Evolutionary conservation across 1,140 invertebrate species (phyloP).

Genomic region (Hermetia illucens): DNA sequence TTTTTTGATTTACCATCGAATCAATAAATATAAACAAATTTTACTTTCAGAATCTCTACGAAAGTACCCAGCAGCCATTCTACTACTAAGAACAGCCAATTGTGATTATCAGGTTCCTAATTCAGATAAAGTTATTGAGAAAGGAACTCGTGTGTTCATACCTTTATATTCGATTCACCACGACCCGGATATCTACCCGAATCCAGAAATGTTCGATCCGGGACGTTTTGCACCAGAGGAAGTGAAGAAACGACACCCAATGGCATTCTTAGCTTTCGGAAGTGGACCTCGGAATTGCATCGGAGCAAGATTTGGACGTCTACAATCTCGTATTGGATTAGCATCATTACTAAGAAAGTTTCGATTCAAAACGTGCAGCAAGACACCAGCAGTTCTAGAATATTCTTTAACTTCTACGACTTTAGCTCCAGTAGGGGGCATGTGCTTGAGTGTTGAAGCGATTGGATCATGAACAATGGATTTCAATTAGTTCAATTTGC

Average conservation of each 20-base stretch:
- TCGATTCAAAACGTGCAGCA: slow-evolving; percentile 16
- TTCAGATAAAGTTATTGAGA: slow-evolving; percentile 30
- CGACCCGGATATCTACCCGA: slow-evolving; percentile 38
- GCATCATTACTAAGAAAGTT: slow-evolving; percentile 11
- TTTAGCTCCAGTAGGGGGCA: not conserved
- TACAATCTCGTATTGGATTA: slow-evolving; percentile 4
- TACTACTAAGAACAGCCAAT: slow-evolving; percentile 40
- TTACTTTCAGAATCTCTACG: slow-evolving; percentile 38
- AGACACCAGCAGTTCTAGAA: no score
- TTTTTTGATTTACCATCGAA: no score
- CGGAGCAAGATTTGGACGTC: slow-evolving; percentile 24
- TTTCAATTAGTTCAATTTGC: no score
- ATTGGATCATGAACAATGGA: no score
- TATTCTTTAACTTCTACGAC: not conserved
- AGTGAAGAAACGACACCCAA: slow-evolving; percentile 31
- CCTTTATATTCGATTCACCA: slow-evolving; percentile 40
- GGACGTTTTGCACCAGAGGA: slow-evolving; percentile 46
- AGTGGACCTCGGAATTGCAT: slow-evolving; percentile 54
- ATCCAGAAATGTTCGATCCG: slow-evolving; percentile 54
- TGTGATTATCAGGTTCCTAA: slow-evolving; percentile 31
- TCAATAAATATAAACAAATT: no score
- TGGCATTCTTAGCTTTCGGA: slow-evolving; percentile 47
- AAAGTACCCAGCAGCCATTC: slow-evolving; percentile 52
- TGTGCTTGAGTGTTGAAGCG: slow-evolving; percentile 1
- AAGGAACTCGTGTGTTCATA: slow-evolving; percentile 32